Evolutionary conservation across 2,113 vertebrate species (phyloP).

Genomic region (Mormyrus lacerda): DNA sequence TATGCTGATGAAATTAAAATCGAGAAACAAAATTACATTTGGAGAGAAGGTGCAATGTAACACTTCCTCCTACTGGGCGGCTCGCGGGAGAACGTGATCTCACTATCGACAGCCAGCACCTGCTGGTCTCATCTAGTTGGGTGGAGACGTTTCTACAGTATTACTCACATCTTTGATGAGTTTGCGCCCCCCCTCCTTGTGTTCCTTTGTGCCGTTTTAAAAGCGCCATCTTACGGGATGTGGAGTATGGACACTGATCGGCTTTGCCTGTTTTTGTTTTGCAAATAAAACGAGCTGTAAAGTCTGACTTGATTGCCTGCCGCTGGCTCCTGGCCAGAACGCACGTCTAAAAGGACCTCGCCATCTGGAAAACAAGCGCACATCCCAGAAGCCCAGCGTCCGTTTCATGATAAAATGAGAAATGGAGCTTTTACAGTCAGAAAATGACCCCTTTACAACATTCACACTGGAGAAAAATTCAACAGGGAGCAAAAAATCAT

Average conservation of each 20-base stretch:
- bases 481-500: background rate
- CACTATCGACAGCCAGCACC: background rate
- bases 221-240: slow-evolving; percentile 42
- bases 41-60: background rate
- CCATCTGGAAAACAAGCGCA: slow-evolving; percentile 17
- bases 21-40: background rate
- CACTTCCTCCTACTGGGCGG: background rate
- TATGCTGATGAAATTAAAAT: background rate
- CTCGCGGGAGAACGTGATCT: background rate
- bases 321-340: slow-evolving; percentile 24
- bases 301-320: slow-evolving; percentile 19
- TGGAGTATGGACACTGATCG: slow-evolving; percentile 34
- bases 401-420: slow-evolving; percentile 23
- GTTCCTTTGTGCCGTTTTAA: slow-evolving; percentile 33
- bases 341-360: slow-evolving; percentile 25
- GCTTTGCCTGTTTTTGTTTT: slow-evolving; percentile 43
- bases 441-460: slow-evolving; percentile 28
- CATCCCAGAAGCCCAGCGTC: slow-evolving; percentile 4
- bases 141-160: background rate
- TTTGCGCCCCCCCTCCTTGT: background rate
- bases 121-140: background rate
- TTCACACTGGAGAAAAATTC: background rate
- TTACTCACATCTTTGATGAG: background rate
- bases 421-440: slow-evolving; percentile 27
- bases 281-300: slow-evolving; percentile 38